Conservation (phyloP, 1,140 invertebrate genomes). For the Aricia agestis region DNA sequence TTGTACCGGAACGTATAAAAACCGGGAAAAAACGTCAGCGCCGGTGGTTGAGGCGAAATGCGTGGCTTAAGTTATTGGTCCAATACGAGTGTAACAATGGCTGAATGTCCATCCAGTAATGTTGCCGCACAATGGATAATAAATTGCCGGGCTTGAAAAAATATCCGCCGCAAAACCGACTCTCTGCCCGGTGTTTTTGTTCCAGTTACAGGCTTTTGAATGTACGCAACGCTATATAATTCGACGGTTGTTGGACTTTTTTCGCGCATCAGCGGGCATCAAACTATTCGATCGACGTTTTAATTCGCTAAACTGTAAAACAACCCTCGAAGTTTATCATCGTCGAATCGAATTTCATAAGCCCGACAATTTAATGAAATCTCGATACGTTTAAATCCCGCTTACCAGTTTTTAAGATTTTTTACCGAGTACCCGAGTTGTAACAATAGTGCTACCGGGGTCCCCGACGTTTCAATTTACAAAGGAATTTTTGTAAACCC, state of each 20-base stretch:
- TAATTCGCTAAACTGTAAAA: neutral
- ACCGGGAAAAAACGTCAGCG: neutral
- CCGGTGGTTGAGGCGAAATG: conserved; percentile 19
- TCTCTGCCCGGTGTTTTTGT: conserved; percentile 1
- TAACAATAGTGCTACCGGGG: neutral
- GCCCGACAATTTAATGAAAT: neutral
- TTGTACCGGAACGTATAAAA: neutral
- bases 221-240: conserved; percentile 6
- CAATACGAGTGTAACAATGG: conserved; percentile 49
- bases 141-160: conserved; percentile 35
- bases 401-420: neutral
- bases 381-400: neutral
- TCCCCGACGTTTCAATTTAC: neutral
- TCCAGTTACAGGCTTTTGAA: neutral
- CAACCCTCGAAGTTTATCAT: neutral
- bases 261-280: neutral
- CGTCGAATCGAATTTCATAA: neutral
- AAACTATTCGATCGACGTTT: neutral
- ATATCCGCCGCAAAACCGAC: conserved; percentile 9
- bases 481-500: neutral
- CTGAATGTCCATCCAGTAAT: conserved; percentile 38
- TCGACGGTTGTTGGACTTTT: neutral
- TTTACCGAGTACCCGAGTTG: neutral
- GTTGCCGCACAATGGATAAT: conserved; percentile 45
- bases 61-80: conserved; percentile 44